Conservation (phyloP, 53 echinoderm and acorn worm species). For the Luidia sarsii region DNA sequence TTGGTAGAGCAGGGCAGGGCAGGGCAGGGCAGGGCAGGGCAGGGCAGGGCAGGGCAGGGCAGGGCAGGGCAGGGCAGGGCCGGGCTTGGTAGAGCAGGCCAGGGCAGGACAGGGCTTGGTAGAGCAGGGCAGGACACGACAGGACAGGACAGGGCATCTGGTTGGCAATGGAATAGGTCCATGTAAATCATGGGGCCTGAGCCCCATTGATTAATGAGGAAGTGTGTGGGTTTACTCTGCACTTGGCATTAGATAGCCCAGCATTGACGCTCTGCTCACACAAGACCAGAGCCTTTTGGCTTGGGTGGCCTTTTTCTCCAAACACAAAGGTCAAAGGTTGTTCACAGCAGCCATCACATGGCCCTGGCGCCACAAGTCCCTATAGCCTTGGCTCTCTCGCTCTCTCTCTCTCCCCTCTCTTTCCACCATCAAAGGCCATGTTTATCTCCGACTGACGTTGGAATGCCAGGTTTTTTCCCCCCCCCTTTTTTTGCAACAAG, state of each 20-base stretch:
- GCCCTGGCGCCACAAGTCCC: neutral
- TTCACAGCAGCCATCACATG: slow-evolving; percentile 53
- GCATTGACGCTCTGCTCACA: slow-evolving; percentile 38
- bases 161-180: neutral
- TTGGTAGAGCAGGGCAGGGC: too few relatives aligned
- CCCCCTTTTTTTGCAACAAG: slow-evolving; percentile 19
- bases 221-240: slow-evolving; percentile 43
- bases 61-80: too few relatives aligned
- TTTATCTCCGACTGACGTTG: slow-evolving; percentile 50
- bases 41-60: too few relatives aligned
- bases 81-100: too few relatives aligned
- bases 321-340: slow-evolving; percentile 55
- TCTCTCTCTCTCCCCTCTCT: neutral
- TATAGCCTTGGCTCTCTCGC: neutral
- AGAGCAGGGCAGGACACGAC: neutral
- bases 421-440: slow-evolving; percentile 20
- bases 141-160: too few relatives aligned
- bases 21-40: too few relatives aligned
- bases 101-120: neutral
- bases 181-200: neutral
- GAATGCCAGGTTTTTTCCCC: slow-evolving; percentile 31
- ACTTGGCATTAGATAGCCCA: slow-evolving; percentile 58
- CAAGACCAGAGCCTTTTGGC: too few relatives aligned
- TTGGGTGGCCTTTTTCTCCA: slow-evolving; percentile 54
- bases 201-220: slow-evolving; percentile 43